Evolutionary conservation across 2,888 invertebrate species (phyloP), one percentile per base, ranked within the genome.

Genomic region (Sesia bembeciformis): DNA sequence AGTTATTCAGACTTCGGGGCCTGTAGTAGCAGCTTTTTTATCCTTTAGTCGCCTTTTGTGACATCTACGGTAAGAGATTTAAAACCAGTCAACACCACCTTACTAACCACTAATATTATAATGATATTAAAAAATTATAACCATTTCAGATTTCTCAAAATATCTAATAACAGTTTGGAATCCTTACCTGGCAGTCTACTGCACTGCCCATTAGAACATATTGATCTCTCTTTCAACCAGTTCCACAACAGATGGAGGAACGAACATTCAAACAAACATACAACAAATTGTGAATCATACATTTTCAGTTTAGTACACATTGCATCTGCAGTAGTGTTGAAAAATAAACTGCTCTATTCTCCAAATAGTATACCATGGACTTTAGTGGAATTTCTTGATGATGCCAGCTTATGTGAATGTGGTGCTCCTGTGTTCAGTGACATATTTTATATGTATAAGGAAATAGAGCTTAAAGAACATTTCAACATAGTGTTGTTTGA

Each of bases 391-490:
- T 92, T 91, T 68, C 74, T 94, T 61, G 92, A 93, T 64, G 72
- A 88, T 66, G 92, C 92, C 0, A 88, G 90, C 61, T 91, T 91
- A 73, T 94, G 94, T 71, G 68, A 91, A 1, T 94, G 94, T 74
- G 93, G 93, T 1, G 72, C 68, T 50, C 84, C 91, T 23, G 91
- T 84, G 7, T 66, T 86, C 4, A 80, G 76, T 63, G 68, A 76
- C 40, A 64, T 58, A 40, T 72, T 68, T 59, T 77, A 67, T 60
- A 53, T 78, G n/a, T 65, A 73, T 59, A 72, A 79, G 66, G 66
- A 79, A 67, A 78, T 73, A 83, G 67, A 81, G 62, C 66, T 84
- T 63, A 77, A 81, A 70, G 68, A 81, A 58, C 74, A 79, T 76
- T 77, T 82, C 71, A 65, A 81, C 76, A 69, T 78, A 61, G 74